Evolutionary conservation across 2,797 vertebrate species (phyloP).

Genomic region (Aphelocoma californica): DNA sequence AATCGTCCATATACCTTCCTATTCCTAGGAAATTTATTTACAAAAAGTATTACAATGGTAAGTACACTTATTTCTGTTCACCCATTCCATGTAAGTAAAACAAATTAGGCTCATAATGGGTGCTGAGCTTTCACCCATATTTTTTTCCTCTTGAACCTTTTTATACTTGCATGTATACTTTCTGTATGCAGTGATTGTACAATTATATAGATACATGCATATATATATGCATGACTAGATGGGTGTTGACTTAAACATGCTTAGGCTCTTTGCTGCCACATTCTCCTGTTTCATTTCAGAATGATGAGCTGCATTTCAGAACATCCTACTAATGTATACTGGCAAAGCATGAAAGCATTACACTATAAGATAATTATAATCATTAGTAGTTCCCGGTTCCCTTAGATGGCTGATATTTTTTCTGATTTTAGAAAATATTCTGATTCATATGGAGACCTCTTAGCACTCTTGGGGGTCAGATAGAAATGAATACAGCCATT

Average conservation of each 20-base stretch:
- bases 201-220: not conserved
- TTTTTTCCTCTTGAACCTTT: not conserved
- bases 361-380: not conserved
- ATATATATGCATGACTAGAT: not conserved
- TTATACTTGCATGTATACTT: not conserved
- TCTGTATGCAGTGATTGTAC: not conserved
- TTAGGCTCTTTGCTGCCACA: not conserved
- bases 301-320: not conserved
- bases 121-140: not conserved
- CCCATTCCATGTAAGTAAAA: not conserved
- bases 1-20: not conserved
- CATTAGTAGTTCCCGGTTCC: not conserved
- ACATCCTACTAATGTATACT: not conserved
- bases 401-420: not conserved
- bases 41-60: not conserved
- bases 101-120: not conserved
- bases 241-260: not conserved
- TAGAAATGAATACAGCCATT: not conserved
- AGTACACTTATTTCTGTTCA: not conserved
- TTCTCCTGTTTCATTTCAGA: not conserved
- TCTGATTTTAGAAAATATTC: slow-evolving; percentile 19
- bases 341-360: not conserved
- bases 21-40: not conserved
- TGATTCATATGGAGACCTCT: not conserved
- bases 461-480: not conserved